Conservation (phyloP, 2,797 vertebrate genomes). For the Ambastaia sidthimunki region DNA sequence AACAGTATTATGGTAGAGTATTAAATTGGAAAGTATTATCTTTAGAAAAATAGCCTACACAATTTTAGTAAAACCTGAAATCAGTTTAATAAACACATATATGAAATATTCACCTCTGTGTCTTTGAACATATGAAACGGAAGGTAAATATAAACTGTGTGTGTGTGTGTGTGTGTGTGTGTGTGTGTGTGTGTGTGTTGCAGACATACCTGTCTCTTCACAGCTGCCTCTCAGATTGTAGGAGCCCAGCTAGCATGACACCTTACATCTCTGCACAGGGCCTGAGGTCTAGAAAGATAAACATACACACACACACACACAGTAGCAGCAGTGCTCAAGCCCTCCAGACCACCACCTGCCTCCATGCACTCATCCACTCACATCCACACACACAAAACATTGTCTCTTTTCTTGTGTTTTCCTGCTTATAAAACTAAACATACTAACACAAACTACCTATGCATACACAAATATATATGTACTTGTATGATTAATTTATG, state of each 20-base stretch:
- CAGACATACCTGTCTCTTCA: constrained; percentile 80
- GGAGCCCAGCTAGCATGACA: constrained; percentile 79
- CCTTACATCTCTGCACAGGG: constrained; percentile 62
- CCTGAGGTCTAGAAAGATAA: constrained; percentile 43
- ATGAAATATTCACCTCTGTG: constrained; percentile 52
- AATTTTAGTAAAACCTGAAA: no score
- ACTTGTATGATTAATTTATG: background rate
- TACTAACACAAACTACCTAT: background rate
- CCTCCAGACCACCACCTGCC: constrained; percentile 54
- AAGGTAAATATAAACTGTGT: constrained; percentile 21
- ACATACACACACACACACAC: constrained; percentile 46
- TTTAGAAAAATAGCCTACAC: no score
- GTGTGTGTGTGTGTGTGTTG: constrained; percentile 53
- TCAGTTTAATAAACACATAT: background rate
- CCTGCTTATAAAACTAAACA: constrained; percentile 31
- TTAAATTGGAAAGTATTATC: no score
- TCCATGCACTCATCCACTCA: constrained; percentile 37
- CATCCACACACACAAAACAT: constrained; percentile 22
- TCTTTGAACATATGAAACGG: constrained; percentile 35
- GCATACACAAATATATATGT: background rate
- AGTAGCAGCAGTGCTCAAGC: constrained; percentile 26
- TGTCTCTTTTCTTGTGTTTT: constrained; percentile 30
- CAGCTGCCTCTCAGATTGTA: constrained; percentile 81
- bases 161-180: constrained; percentile 26
- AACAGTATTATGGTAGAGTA: background rate